Percentiles rank a stretch among this genome's conserved stretches.
Conservation (phyloP, 2,797 vertebrate genomes). For the Eulemur rubriventer region DNA sequence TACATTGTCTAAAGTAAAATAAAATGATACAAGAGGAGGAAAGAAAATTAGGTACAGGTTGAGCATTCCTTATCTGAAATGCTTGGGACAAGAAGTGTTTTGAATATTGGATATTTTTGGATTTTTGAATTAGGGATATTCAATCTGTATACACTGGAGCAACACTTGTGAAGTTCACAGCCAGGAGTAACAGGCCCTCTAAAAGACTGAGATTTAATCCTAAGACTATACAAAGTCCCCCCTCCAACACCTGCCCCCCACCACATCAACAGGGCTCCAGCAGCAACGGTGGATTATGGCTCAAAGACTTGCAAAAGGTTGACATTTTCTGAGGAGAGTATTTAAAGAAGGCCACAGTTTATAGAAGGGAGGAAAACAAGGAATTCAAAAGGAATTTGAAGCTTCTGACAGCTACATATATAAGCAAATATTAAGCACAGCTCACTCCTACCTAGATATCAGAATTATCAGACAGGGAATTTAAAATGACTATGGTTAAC, state of each 20-base stretch:
- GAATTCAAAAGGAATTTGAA: background rate
- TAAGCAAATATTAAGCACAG: background rate
- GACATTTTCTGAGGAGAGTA: background rate
- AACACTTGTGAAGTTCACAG: background rate
- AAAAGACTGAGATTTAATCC: background rate
- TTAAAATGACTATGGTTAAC: background rate
- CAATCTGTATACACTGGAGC: background rate
- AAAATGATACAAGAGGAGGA: background rate
- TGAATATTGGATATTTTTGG: background rate
- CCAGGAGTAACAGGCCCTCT: background rate
- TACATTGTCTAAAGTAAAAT: background rate
- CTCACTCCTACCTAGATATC: background rate
- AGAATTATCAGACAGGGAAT: background rate
- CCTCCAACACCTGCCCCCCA: background rate
- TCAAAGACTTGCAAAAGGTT: background rate
- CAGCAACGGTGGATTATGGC: background rate
- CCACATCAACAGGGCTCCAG: rapidly evolving
- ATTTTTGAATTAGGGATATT: background rate
- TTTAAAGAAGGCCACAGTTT: no score
- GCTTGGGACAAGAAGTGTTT: background rate
- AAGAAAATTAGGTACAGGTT: background rate
- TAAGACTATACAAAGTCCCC: background rate
- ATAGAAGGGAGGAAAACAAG: no score
- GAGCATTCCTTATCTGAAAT: background rate
- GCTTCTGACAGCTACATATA: background rate